These are phyloP conservation scores for Thripadectes ignobilis DNA, from an alignment of 2,797 vertebrate species.

Conservation along the genomic window DNA sequence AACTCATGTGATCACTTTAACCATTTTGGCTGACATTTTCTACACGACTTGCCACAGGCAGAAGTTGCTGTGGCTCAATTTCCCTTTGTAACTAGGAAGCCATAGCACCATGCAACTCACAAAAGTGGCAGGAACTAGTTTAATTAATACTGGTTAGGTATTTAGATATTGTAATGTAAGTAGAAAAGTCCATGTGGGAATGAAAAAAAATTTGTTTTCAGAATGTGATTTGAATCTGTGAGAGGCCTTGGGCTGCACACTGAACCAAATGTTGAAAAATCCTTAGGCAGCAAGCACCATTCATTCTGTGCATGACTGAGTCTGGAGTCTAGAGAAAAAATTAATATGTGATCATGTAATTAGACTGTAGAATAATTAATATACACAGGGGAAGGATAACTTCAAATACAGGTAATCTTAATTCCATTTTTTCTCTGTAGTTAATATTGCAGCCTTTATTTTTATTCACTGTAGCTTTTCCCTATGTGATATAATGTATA, in stretches of 20 bases:
- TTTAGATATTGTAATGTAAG: neutral
- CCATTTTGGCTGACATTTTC: slow-evolving; percentile 6
- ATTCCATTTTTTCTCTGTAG: neutral
- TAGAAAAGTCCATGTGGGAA: neutral
- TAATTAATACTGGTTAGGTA: neutral
- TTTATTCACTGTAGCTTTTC: neutral
- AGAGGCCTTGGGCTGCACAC: neutral
- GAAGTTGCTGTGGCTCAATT: neutral
- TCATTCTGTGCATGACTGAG: slow-evolving; percentile 1
- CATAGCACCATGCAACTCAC: neutral
- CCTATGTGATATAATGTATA: neutral
- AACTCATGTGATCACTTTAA: neutral
- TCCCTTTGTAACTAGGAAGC: neutral
- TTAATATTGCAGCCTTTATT: neutral
- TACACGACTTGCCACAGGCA: neutral
- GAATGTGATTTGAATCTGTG: neutral
- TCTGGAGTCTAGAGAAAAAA: neutral
- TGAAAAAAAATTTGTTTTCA: neutral
- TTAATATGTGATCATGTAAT: slow-evolving; percentile 5
- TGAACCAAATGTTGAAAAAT: slow-evolving; percentile 32
- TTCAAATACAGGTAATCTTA: slow-evolving; percentile 24
- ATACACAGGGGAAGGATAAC: neutral
- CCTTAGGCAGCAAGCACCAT: neutral
- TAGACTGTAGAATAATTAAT: slow-evolving; percentile 39
- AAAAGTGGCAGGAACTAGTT: neutral